phyloP scores from a whole-genome alignment of 2,113 vertebrate species.

The Trachemys scripta region DNA sequence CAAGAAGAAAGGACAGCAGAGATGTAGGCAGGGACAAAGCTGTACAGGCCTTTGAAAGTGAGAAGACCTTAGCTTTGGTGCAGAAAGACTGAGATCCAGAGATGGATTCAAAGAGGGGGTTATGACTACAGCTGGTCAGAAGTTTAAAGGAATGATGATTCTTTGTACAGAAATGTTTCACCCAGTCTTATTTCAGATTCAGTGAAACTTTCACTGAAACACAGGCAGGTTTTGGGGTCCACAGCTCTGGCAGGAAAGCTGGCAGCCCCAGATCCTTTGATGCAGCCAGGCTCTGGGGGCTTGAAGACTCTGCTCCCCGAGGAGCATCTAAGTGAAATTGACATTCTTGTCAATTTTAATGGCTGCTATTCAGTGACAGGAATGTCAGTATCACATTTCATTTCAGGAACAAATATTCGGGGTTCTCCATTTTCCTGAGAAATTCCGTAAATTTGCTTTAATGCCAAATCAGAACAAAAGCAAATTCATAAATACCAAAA shows the following conservation, averaged over 20 bases:
- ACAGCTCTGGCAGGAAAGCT: background rate
- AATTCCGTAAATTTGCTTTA: background rate
- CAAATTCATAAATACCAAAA: background rate
- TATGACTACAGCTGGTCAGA: background rate
- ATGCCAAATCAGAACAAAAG: background rate
- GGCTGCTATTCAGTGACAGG: background rate
- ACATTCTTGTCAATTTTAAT: background rate
- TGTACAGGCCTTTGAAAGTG: background rate
- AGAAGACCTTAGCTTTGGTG: background rate
- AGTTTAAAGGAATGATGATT: background rate
- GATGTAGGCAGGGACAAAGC: background rate
- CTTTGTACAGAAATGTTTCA: background rate
- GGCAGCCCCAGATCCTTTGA: background rate
- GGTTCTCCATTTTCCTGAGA: background rate
- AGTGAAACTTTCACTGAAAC: background rate
- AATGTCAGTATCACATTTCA: background rate
- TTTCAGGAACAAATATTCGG: background rate
- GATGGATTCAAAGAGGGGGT: background rate
- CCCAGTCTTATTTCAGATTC: background rate
- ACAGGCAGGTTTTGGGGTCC: background rate
- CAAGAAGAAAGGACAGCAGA: background rate
- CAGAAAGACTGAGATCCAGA: background rate
- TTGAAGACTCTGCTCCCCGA: background rate
- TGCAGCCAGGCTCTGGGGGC: background rate
- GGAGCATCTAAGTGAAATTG: background rate